These are phyloP conservation scores for Siniperca obscura DNA, from an alignment of 2,797 vertebrate genomes.

Conservation along the genomic window DNA sequence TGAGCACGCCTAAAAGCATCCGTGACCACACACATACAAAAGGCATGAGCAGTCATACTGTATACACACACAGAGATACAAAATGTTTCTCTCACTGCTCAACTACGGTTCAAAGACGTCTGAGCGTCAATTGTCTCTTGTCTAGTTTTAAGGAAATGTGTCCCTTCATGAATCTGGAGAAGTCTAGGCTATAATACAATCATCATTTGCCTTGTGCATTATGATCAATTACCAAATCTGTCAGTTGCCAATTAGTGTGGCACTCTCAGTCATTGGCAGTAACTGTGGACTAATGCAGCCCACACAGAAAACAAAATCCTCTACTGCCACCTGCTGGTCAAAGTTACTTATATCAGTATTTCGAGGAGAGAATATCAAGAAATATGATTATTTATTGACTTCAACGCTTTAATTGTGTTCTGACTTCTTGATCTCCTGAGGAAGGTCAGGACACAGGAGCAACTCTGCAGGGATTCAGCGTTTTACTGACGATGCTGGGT, in stretches of 20 bases:
- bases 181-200: slow-evolving; percentile 36
- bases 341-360: background rate
- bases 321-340: slow-evolving; percentile 85
- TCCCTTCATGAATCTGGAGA: slow-evolving; percentile 20
- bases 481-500: background rate
- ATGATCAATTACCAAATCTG: slow-evolving; percentile 63
- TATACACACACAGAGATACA: slow-evolving; percentile 25
- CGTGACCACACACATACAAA: slow-evolving; percentile 58
- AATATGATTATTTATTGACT: background rate
- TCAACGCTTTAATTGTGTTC: background rate
- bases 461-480: background rate
- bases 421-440: background rate
- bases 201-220: slow-evolving; percentile 50
- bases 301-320: slow-evolving; percentile 64
- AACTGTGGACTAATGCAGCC: slow-evolving; percentile 7
- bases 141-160: slow-evolving; percentile 27
- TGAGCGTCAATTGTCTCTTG: background rate
- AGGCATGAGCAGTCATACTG: slow-evolving; percentile 33
- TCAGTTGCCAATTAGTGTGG: slow-evolving; percentile 55
- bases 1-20: slow-evolving; percentile 59
- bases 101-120: background rate
- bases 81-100: slow-evolving; percentile 33
- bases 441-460: background rate
- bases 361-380: slow-evolving; percentile 6
- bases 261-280: slow-evolving; percentile 36